Conservation (phyloP, 2,113 vertebrate species). For the Psephotus haematonotus region DNA sequence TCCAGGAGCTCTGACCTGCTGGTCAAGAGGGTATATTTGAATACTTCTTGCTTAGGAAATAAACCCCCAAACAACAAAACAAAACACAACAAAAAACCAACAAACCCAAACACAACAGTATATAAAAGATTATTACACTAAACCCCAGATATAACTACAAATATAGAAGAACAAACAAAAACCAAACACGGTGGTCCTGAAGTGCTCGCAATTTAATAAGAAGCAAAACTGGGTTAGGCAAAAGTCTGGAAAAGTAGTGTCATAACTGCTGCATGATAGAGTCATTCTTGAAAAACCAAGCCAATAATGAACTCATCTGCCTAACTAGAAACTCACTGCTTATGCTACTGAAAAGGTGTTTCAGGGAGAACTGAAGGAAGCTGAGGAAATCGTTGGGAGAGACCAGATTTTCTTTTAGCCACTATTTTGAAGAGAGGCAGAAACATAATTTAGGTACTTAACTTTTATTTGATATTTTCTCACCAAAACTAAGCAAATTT, state of each 20-base stretch:
- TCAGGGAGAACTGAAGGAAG: not conserved
- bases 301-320: slow-evolving; percentile 31
- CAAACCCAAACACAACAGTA: not conserved
- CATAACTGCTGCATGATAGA: not conserved
- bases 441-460: not conserved
- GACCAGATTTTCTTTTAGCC: not conserved
- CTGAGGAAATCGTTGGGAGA: not conserved
- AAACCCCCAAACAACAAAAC: not conserved
- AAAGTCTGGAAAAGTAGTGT: slow-evolving; percentile 16
- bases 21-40: not conserved
- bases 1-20: not conserved
- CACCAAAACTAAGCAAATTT: not conserved
- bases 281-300: not conserved
- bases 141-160: not conserved
- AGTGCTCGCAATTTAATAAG: not conserved
- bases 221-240: not conserved
- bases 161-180: not conserved
- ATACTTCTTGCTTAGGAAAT: not conserved
- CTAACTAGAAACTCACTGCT: not conserved
- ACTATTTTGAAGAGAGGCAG: not conserved
- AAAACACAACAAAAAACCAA: fast-evolving
- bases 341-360: slow-evolving; percentile 1
- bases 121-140: not conserved
- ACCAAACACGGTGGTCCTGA: not conserved
- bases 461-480: not conserved